phyloP scores from a whole-genome alignment of 1,140 invertebrate genomes.

The Lepidurus arcticus region DNA sequence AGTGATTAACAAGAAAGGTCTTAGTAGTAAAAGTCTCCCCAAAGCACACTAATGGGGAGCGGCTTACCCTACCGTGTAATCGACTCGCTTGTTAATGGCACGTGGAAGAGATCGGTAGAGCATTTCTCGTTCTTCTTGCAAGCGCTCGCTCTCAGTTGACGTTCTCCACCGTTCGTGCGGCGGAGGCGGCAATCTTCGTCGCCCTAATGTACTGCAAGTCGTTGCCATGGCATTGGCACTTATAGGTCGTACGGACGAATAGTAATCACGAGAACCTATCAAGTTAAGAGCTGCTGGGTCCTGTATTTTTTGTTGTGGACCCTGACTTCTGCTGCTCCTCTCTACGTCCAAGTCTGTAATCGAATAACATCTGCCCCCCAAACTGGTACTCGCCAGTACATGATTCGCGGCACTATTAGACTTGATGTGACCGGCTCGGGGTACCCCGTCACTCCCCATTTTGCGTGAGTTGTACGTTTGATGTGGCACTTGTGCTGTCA shows the following conservation, averaged over 20 bases:
- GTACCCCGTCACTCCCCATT: neutral
- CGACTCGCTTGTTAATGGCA: conserved; percentile 15
- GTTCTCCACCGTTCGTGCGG: conserved; percentile 2
- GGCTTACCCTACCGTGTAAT: neutral
- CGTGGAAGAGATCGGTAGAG: conserved; percentile 13
- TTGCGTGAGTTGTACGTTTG: neutral
- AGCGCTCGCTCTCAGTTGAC: neutral
- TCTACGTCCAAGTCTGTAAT: conserved; percentile 8
- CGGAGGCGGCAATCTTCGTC: neutral
- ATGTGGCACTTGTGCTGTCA: neutral
- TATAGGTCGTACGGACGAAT: conserved; percentile 12
- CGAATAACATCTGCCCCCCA: conserved; percentile 18
- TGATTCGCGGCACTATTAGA: neutral
- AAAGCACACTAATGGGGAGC: neutral
- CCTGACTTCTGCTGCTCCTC: neutral
- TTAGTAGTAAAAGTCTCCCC: neutral
- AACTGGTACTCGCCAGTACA: neutral
- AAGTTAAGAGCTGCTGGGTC: neutral
- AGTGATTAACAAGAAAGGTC: neutral
- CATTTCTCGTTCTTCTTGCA: conserved; percentile 16
- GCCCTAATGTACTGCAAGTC: conserved; percentile 7
- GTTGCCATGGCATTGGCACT: conserved; percentile 17
- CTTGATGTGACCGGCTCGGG: neutral
- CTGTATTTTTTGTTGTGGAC: neutral
- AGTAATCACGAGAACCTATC: conserved; percentile 5